phyloP scores from a whole-genome alignment of 2,113 vertebrate species.

The Tylochromis polylepis region DNA sequence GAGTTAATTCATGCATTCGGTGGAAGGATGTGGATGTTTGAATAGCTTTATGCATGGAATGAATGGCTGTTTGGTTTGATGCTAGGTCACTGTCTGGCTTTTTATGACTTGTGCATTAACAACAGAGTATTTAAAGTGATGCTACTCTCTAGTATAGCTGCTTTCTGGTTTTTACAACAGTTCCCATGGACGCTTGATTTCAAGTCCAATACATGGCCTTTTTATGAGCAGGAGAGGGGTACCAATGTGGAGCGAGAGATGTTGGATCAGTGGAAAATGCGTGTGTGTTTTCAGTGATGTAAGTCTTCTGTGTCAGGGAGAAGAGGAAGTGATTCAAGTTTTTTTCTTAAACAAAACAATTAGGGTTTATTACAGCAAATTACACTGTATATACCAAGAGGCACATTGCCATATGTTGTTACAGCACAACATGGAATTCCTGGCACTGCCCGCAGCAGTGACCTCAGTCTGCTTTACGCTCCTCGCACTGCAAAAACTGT shows the following conservation, averaged over 20 bases:
- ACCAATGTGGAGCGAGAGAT: neutral
- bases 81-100: neutral
- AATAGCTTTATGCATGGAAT: neutral
- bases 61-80: neutral
- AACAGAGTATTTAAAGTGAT: neutral
- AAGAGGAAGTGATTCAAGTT: slow-evolving; percentile 41
- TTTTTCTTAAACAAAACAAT: slow-evolving; percentile 43
- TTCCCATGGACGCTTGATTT: neutral
- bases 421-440: neutral
- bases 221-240: neutral
- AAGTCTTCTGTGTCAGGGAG: neutral
- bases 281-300: neutral
- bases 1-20: neutral
- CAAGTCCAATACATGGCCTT: neutral
- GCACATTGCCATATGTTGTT: slow-evolving; percentile 26
- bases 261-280: slow-evolving; percentile 20
- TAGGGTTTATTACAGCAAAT: slow-evolving; percentile 48
- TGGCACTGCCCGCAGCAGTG: neutral
- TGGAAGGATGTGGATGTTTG: neutral
- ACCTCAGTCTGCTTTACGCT: slow-evolving; percentile 4
- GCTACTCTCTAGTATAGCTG: neutral
- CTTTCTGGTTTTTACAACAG: neutral
- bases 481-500: neutral
- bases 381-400: slow-evolving; percentile 23
- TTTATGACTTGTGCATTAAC: neutral